phyloP scores from a whole-genome alignment of 2,888 invertebrate species.

The Hirtodrosophila histrioides region DNA sequence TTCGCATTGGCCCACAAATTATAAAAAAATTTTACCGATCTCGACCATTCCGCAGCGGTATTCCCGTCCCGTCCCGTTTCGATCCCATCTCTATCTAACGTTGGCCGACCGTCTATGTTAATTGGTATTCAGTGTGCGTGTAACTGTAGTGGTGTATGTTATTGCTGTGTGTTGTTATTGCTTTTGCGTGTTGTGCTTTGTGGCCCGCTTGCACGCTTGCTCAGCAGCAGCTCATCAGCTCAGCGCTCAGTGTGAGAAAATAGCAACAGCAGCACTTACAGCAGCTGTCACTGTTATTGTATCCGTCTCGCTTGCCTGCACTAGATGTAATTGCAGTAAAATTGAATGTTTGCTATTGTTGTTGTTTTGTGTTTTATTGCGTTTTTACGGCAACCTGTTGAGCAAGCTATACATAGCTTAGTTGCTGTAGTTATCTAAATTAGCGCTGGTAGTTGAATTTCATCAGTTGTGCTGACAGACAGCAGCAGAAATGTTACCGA shows the following conservation, averaged over 20 bases:
- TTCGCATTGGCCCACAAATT: too few species aligned
- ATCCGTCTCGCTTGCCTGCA: conserved; percentile 10
- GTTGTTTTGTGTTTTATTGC: neutral
- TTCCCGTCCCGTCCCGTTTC: too few species aligned
- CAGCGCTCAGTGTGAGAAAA: neutral
- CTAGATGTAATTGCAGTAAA: conserved; percentile 9
- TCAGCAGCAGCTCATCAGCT: too few species aligned
- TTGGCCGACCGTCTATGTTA: conserved; percentile 1
- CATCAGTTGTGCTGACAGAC: neutral
- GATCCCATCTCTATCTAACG: too few species aligned
- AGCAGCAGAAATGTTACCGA: neutral
- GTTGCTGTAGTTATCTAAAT: too few species aligned
- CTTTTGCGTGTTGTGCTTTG: neutral
- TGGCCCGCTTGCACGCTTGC: neutral
- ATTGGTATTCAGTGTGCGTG: conserved; percentile 8
- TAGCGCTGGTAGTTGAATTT: conserved; percentile 1
- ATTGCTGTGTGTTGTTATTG: neutral
- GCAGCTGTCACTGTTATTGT: conserved; percentile 7
- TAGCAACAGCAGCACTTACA: conserved; percentile 7
- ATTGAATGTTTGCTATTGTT: neutral
- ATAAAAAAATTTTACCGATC: too few species aligned
- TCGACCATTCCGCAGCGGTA: too few species aligned
- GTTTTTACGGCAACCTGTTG: neutral
- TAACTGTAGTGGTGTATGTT: conserved; percentile 7
- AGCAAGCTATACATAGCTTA: conserved; percentile 2